Base-by-base conservation (phyloP, 2,888 invertebrate species). In the Tetheella fluctuosa region DNA sequence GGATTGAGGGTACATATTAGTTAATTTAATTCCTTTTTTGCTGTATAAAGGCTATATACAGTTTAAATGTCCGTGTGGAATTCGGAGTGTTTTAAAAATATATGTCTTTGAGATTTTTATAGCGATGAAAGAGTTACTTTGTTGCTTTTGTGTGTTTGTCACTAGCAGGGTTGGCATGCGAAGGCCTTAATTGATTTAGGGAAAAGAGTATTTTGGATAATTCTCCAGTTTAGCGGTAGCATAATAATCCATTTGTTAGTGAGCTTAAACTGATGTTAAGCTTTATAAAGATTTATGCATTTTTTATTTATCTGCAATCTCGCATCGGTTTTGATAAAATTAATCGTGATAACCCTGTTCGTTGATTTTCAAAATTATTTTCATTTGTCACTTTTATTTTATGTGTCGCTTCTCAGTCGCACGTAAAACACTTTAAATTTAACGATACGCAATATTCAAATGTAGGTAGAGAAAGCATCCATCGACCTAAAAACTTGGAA, bases 11-110 rank as follows among this genome's bases (percentile, higher is more conserved):
- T 63, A 64, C 62, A 60, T 65, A 74, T 71, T 64, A 65, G 65
- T 63, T 64, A 63, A 74, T 76, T 74, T 76, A 62, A 74, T 70
- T 73, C 82, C 81, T 79, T 83, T 55, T 55, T 83, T 77, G 66
- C 64, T 78, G 82, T 64, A 68, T 64, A 71, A 70, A 69, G 68
- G 57, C 60, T 37, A 59, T 62, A 65, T 66, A 64, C 67, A 73
- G 63, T 52, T 20, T 52, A 54, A 57, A 61, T 54, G 58, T 39
- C 25, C 59, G 39, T 57, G 20, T 62, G 58, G 64, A 65, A 71
- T 69, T 68, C 61, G 61, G 67, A 54, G 48, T 64, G 57, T 61
- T 62, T 66, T 64, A 70, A 71, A 79, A 74, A 71, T 71, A 68
- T 62, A 69, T 42, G 63, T 61, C 60, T 60, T 64, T 61, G 59